Conservation (phyloP, 2,888 invertebrate genomes). For the Stenolophus ochropezus region DNA sequence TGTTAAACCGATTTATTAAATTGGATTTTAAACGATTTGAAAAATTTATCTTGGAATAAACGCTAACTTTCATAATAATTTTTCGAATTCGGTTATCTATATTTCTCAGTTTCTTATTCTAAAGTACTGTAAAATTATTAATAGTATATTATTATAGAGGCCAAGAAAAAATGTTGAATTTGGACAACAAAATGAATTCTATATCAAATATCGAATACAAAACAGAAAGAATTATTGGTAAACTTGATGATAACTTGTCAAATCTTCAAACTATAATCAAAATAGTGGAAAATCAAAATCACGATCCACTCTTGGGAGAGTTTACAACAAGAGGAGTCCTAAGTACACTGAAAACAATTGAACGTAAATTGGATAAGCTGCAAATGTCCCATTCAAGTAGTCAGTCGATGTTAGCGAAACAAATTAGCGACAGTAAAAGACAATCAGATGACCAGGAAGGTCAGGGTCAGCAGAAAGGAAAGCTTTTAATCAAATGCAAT, state of each 20-base stretch:
- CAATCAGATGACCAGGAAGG: slow-evolving; percentile 57
- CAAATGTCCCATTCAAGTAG: slow-evolving; percentile 60
- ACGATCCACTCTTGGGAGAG: slow-evolving; percentile 69
- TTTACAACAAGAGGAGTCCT: slow-evolving; percentile 71
- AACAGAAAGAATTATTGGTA: slow-evolving; percentile 71
- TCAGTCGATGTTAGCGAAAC: slow-evolving; percentile 59
- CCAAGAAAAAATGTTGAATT: slow-evolving; percentile 69
- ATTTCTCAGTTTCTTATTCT: no score
- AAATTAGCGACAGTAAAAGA: slow-evolving; percentile 61
- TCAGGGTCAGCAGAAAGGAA: slow-evolving; percentile 65
- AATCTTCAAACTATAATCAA: slow-evolving; percentile 64
- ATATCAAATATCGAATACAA: slow-evolving; percentile 71
- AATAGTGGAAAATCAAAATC: slow-evolving; percentile 65
- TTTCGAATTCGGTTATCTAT: no score
- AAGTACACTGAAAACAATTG: slow-evolving; percentile 70
- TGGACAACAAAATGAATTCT: slow-evolving; percentile 69
- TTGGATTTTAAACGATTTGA: no score
- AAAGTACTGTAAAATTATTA: no score
- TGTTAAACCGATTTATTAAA: no score
- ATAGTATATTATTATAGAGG: no score
- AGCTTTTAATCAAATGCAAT: slow-evolving; percentile 68
- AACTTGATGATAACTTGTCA: slow-evolving; percentile 65
- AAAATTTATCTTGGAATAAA: no score
- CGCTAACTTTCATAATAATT: no score
- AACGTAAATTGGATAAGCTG: slow-evolving; percentile 69